phyloP scores from a whole-genome alignment of 1,140 invertebrate species.

The Drosophila lowei region DNA sequence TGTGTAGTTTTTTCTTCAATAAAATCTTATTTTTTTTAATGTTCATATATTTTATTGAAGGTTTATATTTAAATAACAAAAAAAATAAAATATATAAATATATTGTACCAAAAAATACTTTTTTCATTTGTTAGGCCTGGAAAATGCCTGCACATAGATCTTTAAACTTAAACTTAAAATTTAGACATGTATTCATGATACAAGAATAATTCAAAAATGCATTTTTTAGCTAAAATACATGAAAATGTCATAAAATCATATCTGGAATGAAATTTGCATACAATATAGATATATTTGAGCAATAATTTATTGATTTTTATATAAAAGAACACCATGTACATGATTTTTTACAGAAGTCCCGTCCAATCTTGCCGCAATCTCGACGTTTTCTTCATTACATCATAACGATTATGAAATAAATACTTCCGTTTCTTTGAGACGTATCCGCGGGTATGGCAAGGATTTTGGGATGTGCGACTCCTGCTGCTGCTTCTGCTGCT shows the following conservation, averaged over 20 bases:
- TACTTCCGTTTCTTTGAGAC: constrained; percentile 69
- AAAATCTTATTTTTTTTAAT: too few species aligned
- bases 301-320: background rate
- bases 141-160: too few species aligned
- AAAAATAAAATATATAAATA: too few species aligned
- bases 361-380: constrained; percentile 19
- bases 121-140: too few species aligned
- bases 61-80: too few species aligned
- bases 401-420: constrained; percentile 78
- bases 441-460: constrained; percentile 23
- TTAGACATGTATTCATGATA: too few species aligned
- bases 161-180: too few species aligned
- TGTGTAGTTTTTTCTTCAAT: too few species aligned
- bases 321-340: background rate
- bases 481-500: constrained; percentile 16
- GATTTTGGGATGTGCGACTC: constrained; percentile 18
- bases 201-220: too few species aligned
- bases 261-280: background rate
- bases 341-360: constrained; percentile 3
- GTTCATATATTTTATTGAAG: too few species aligned
- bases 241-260: background rate
- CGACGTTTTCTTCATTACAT: constrained; percentile 64
- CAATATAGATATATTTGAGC: background rate
- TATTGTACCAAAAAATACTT: too few species aligned
- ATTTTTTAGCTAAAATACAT: too few species aligned